Percentiles rank a stretch among this genome's conserved stretches.
phyloP scores from a whole-genome alignment of 2,888 invertebrate species.

The Parnassius apollo region DNA sequence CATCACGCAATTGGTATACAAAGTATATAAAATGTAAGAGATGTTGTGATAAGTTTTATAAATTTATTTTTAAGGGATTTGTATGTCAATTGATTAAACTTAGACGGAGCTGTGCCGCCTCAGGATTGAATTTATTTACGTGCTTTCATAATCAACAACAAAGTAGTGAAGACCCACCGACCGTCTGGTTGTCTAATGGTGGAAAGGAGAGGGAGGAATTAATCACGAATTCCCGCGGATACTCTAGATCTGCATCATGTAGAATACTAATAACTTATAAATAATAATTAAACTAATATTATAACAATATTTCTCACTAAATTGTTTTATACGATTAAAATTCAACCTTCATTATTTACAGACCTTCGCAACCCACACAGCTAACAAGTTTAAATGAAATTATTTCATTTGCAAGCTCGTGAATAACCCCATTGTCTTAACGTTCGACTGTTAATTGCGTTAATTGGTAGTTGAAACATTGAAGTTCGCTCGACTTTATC shows the following conservation, averaged over 20 bases:
- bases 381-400: slow-evolving; percentile 4
- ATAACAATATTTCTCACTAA: no score
- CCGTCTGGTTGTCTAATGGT: no score
- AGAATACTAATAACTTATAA: no score
- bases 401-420: slow-evolving; percentile 13
- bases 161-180: no score
- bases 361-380: no score
- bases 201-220: no score
- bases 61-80: slow-evolving; percentile 13
- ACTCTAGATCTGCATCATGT: no score
- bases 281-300: no score
- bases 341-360: no score
- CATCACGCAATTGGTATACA: slow-evolving; percentile 5
- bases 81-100: slow-evolving; percentile 8
- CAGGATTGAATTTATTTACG: slow-evolving; percentile 6
- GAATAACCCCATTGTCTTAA: slow-evolving; percentile 24
- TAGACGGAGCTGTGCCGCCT: slow-evolving; percentile 9
- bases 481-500: slow-evolving; percentile 12
- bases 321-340: no score
- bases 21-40: slow-evolving; percentile 1
- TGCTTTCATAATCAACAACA: not conserved
- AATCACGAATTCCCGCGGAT: no score
- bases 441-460: slow-evolving; percentile 19
- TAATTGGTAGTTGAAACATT: slow-evolving; percentile 17
- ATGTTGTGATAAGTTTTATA: not conserved